Conservation (phyloP, 2,888 invertebrate genomes). For the Caenorhabditis drosophilae region DNA sequence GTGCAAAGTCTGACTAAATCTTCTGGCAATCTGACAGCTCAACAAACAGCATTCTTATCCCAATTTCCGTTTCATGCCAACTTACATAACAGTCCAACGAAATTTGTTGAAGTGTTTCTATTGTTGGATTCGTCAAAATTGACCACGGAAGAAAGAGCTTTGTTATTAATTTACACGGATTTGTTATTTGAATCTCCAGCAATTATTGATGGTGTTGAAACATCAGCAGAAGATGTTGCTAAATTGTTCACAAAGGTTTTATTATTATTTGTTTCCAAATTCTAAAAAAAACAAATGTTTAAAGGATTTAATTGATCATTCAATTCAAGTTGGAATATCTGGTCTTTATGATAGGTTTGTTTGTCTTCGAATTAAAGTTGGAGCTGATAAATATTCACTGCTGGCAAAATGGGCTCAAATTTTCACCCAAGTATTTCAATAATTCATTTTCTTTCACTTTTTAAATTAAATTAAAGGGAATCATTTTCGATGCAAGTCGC, state of each 20-base stretch:
- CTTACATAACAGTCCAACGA: slow-evolving; percentile 54
- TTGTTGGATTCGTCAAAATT: slow-evolving; percentile 54
- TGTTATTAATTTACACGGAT: slow-evolving; percentile 79
- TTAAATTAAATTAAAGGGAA: slow-evolving; percentile 9
- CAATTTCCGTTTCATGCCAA: slow-evolving; percentile 56
- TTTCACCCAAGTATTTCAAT: slow-evolving; percentile 75
- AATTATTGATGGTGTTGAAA: slow-evolving; percentile 50
- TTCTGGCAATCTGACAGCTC: slow-evolving; percentile 12
- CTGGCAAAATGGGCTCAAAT: slow-evolving; percentile 82
- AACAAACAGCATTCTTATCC: slow-evolving; percentile 25
- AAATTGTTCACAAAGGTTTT: slow-evolving; percentile 76
- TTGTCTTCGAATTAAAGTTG: slow-evolving; percentile 70
- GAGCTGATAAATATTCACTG: slow-evolving; percentile 79
- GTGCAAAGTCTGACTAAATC: slow-evolving; percentile 36
- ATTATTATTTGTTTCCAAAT: too few relatives aligned
- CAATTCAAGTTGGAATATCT: slow-evolving; percentile 53
- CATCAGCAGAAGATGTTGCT: slow-evolving; percentile 77
- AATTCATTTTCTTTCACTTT: slow-evolving; percentile 52
- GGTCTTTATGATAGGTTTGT: slow-evolving; percentile 54
- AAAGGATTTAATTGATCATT: slow-evolving; percentile 62
- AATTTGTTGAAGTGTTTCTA: slow-evolving; percentile 58
- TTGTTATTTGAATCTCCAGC: slow-evolving; percentile 80
- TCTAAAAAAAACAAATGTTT: too few relatives aligned
- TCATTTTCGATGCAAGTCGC: slow-evolving; percentile 30
- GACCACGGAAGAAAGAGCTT: slow-evolving; percentile 53